Evolutionary conservation across 2,888 invertebrate genomes (phyloP).

Genomic region (Microctonus aethiopoides): DNA sequence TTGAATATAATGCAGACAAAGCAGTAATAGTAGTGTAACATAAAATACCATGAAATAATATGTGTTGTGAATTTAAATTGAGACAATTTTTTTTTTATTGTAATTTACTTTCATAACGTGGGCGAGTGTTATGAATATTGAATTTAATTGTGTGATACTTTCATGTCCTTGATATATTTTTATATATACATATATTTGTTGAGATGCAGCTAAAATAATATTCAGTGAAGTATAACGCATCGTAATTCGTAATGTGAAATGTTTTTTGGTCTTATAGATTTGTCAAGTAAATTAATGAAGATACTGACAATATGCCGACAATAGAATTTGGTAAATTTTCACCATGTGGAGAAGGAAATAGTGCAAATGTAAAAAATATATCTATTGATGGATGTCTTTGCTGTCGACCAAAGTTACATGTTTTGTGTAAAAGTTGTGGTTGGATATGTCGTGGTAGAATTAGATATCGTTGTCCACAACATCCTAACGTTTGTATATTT

Average conservation of each 20-base stretch:
- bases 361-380: neutral
- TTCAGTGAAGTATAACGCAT: too few species aligned
- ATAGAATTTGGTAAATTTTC: neutral
- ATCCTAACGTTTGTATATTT: slow-evolving; percentile 43
- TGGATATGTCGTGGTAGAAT: slow-evolving; percentile 45
- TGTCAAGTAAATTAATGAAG: neutral
- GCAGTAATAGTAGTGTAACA: too few species aligned
- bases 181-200: too few species aligned
- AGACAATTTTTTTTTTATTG: too few species aligned
- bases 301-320: neutral
- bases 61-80: neutral
- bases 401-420: slow-evolving; percentile 39
- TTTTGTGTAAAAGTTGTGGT: slow-evolving; percentile 51
- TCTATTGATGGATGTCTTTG: slow-evolving; percentile 42
- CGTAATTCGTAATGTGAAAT: too few species aligned
- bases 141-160: neutral
- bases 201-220: neutral
- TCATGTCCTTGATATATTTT: neutral
- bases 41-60: neutral
- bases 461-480: slow-evolving; percentile 44
- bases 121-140: neutral
- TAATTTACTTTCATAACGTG: too few species aligned
- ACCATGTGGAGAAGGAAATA: neutral
- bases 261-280: neutral
- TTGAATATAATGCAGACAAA: too few species aligned